phyloP scores from a whole-genome alignment of 35 echinoderm and acorn worm species.

The Ptychodera flava region DNA sequence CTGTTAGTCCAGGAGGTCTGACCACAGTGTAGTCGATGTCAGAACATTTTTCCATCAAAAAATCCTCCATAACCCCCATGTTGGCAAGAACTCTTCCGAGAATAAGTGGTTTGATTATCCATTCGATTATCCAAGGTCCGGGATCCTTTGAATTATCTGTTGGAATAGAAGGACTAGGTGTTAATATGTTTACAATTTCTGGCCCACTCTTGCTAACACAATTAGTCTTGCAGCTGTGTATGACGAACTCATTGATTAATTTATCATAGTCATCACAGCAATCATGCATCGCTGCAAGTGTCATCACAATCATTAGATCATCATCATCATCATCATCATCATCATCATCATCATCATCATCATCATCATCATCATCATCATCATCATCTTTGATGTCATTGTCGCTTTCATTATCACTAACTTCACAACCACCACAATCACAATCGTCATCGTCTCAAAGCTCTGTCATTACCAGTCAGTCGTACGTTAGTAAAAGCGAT shows the following conservation, averaged over 20 bases:
- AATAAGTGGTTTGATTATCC: slow-evolving; percentile 39
- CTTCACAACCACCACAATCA: neutral
- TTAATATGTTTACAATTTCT: slow-evolving; percentile 3
- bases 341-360: slow-evolving; percentile 8
- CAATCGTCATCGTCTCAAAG: neutral
- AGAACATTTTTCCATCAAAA: slow-evolving; percentile 34
- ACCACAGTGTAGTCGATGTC: slow-evolving; percentile 65
- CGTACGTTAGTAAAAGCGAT: neutral
- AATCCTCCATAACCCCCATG: slow-evolving; percentile 55
- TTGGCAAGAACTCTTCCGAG: slow-evolving; percentile 23
- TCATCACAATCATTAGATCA: neutral
- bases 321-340: slow-evolving; percentile 7
- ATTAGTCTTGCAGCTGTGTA: neutral
- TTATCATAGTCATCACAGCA: neutral
- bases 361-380: slow-evolving; percentile 9
- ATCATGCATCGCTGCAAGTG: neutral
- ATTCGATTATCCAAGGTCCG: slow-evolving; percentile 26
- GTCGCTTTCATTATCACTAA: neutral
- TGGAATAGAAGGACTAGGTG: slow-evolving; percentile 4
- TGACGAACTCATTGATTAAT: neutral
- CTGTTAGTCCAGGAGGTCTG: slow-evolving; percentile 52
- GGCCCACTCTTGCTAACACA: neutral
- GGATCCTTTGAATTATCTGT: slow-evolving; percentile 28
- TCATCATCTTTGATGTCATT: neutral
- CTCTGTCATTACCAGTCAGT: neutral